phyloP scores from a whole-genome alignment of 1,140 invertebrate genomes.

The Oryctes rhinoceros region DNA sequence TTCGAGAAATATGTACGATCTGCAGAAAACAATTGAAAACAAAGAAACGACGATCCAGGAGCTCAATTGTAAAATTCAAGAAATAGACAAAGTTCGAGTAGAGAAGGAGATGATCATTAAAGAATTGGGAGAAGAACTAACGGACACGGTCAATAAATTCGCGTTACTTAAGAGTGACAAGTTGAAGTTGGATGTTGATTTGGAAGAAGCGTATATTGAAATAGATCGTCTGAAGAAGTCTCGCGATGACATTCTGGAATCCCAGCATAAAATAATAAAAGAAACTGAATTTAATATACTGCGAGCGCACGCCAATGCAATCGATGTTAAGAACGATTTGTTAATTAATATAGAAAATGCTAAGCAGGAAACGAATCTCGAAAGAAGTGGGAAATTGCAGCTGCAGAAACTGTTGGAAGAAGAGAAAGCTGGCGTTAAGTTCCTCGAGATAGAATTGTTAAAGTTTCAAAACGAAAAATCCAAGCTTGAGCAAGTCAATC shows the following conservation, averaged over 20 bases:
- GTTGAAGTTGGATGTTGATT: conserved; percentile 27
- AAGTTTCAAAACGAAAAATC: conserved; percentile 39
- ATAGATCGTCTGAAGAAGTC: conserved; percentile 48
- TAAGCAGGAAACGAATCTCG: conserved; percentile 42
- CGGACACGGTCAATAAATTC: conserved; percentile 32
- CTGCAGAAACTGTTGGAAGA: conserved; percentile 33
- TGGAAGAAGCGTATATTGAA: conserved; percentile 42
- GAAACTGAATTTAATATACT: conserved; percentile 50
- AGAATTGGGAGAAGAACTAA: conserved; percentile 25
- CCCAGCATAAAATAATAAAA: conserved; percentile 50
- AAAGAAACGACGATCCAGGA: neutral
- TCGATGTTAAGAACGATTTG: conserved; percentile 48
- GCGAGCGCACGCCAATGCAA: conserved; percentile 47
- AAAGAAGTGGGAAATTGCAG: conserved; percentile 37
- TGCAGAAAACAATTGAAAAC: conserved; percentile 13
- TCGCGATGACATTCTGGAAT: conserved; percentile 48
- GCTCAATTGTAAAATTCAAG: neutral
- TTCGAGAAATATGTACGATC: neutral
- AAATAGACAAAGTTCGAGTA: neutral
- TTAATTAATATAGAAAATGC: conserved; percentile 44
- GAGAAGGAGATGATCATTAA: conserved; percentile 24
- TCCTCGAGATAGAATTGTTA: conserved; percentile 32
- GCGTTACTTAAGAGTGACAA: conserved; percentile 44
- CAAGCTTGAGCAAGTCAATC: conserved; percentile 27
- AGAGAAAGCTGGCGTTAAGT: conserved; percentile 37